These are phyloP conservation scores for Aphaenogaster rudis DNA, from an alignment of 1,140 invertebrate genomes.

Conservation along the genomic window DNA sequence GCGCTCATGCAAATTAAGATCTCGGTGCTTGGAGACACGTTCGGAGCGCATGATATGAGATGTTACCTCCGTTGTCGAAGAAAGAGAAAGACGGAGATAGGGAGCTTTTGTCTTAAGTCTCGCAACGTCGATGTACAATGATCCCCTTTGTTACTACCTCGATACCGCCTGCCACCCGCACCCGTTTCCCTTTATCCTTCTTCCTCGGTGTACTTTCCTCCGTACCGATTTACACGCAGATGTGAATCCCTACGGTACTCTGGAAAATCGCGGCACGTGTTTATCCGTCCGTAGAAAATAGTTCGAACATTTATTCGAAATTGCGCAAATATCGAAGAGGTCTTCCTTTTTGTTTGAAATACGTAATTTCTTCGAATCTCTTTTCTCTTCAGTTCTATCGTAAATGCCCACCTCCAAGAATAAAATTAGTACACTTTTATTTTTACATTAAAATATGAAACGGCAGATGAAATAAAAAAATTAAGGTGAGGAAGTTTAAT, in stretches of 20 bases:
- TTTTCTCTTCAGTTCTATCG: slow-evolving; percentile 5
- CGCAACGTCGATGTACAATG: slow-evolving; percentile 59
- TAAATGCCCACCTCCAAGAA: not conserved
- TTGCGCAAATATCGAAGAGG: not conserved
- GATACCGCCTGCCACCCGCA: not conserved
- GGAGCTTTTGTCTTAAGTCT: slow-evolving; percentile 71
- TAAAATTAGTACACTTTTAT: not conserved
- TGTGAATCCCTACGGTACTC: slow-evolving; percentile 20
- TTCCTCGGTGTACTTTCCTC: slow-evolving; percentile 13
- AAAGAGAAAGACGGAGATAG: slow-evolving; percentile 28
- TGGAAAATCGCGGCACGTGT: slow-evolving; percentile 6
- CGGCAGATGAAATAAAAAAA: not conserved
- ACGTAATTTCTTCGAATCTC: not conserved
- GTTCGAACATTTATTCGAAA: not conserved
- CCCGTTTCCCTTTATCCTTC: not conserved
- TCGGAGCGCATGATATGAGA: slow-evolving; percentile 45
- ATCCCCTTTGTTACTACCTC: slow-evolving; percentile 63
- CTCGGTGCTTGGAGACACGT: slow-evolving; percentile 69
- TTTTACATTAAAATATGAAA: slow-evolving; percentile 16
- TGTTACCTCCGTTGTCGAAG: not conserved
- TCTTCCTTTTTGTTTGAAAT: not conserved
- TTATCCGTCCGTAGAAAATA: slow-evolving; percentile 28
- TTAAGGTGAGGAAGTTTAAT: not conserved
- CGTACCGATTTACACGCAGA: slow-evolving; percentile 51
- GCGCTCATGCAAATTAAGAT: slow-evolving; percentile 78